A percentile compares a stretch with the other conserved stretches of the same genome.
Evolutionary conservation across 2,113 vertebrate species (phyloP).

Genomic region (Halichoerus grypus): DNA sequence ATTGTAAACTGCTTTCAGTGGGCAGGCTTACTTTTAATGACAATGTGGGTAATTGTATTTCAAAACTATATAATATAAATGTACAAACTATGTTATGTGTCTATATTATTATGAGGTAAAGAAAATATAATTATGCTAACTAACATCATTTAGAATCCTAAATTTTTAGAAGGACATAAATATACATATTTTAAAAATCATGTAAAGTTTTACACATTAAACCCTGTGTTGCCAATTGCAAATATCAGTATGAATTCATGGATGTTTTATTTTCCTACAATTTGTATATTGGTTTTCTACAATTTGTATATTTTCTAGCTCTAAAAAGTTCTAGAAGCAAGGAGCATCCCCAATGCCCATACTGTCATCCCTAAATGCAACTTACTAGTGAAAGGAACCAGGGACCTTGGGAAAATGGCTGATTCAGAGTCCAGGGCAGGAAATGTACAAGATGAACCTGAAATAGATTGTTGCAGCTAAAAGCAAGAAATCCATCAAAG

Average conservation of each 20-base stretch:
- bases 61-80: not conserved
- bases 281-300: not conserved
- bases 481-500: not conserved
- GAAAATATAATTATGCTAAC: slow-evolving; percentile 18
- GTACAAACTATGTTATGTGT: not conserved
- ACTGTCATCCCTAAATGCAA: not conserved
- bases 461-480: not conserved
- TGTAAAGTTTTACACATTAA: slow-evolving; percentile 33
- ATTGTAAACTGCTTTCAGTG: not conserved
- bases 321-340: not conserved
- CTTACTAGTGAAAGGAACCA: not conserved
- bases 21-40: not conserved
- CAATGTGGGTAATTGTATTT: not conserved
- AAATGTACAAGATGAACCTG: not conserved
- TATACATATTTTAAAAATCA: not conserved
- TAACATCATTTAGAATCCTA: slow-evolving; percentile 40
- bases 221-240: not conserved
- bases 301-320: not conserved
- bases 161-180: slow-evolving; percentile 5
- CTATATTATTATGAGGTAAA: not conserved
- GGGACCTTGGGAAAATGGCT: not conserved
- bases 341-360: not conserved
- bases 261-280: not conserved
- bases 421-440: not conserved
- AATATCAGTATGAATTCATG: not conserved